These are phyloP conservation scores for Bucorvus abyssinicus DNA, from an alignment of 2,797 vertebrate genomes.

Conservation along the genomic window DNA sequence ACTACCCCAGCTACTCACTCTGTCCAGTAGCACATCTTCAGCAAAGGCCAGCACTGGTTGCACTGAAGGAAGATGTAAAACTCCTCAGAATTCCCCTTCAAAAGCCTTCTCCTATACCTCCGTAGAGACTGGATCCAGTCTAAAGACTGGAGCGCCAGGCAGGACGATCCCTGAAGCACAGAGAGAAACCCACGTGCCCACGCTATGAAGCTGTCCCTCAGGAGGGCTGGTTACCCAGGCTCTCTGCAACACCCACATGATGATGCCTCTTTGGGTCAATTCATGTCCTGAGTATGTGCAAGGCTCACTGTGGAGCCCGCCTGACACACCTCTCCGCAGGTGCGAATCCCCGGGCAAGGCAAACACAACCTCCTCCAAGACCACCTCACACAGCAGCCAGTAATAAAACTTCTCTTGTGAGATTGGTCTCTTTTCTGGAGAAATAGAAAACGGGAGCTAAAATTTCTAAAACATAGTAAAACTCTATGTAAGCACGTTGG, in stretches of 20 bases:
- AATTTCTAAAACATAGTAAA: neutral
- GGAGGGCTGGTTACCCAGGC: neutral
- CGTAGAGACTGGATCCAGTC: neutral
- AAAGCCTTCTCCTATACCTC: neutral
- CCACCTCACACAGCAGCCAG: neutral
- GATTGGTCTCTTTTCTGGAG: neutral
- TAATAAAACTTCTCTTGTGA: neutral
- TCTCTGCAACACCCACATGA: neutral
- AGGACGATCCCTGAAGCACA: neutral
- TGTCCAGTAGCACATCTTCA: neutral
- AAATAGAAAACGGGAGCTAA: neutral
- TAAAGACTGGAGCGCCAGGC: accelerated
- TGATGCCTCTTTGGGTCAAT: neutral
- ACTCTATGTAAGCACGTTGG: neutral
- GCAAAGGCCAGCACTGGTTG: neutral
- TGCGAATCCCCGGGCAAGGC: neutral
- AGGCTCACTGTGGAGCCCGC: neutral
- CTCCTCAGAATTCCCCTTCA: neutral
- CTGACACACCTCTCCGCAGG: neutral
- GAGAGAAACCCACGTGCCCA: neutral
- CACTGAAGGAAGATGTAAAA: neutral
- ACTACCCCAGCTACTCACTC: neutral
- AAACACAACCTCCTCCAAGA: neutral
- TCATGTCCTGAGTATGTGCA: neutral
- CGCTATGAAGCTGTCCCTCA: neutral